phyloP scores from a whole-genome alignment of 1,140 invertebrate genomes.

The Polypedilum pembai region DNA sequence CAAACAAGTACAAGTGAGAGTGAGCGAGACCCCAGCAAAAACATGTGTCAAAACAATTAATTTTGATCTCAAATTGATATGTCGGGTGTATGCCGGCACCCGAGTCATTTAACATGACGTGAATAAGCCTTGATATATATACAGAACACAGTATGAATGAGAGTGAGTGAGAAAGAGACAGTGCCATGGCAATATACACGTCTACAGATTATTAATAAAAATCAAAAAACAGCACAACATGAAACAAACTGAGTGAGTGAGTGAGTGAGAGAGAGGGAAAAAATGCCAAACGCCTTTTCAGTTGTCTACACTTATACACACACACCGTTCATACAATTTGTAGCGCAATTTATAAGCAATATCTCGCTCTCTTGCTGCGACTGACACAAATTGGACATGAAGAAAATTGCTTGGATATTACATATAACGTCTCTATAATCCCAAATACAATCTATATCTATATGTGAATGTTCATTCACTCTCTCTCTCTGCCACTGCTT shows the following conservation, averaged over 20 bases:
- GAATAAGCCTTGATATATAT: not conserved
- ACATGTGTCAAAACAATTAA: slow-evolving; percentile 28
- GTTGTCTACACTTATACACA: not conserved
- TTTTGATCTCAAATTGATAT: slow-evolving; percentile 25
- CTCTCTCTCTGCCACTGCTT: too few relatives aligned
- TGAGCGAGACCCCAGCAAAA: not conserved
- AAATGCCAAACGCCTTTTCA: slow-evolving; percentile 13
- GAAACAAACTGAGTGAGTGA: not conserved
- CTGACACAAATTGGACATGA: slow-evolving; percentile 25
- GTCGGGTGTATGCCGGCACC: slow-evolving; percentile 15
- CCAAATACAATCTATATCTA: not conserved
- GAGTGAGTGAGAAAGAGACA: too few relatives aligned
- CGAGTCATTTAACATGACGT: slow-evolving; percentile 17
- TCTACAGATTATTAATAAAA: slow-evolving; percentile 24
- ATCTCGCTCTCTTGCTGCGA: slow-evolving; percentile 9
- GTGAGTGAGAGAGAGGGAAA: not conserved
- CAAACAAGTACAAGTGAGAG: not conserved
- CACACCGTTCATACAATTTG: not conserved
- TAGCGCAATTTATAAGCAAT: not conserved
- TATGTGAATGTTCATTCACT: too few relatives aligned
- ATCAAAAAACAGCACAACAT: slow-evolving; percentile 20
- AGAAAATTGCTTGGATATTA: not conserved
- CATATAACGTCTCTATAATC: slow-evolving; percentile 19
- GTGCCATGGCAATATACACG: not conserved
- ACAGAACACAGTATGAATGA: too few relatives aligned